Base-by-base conservation (phyloP, 2,888 invertebrate genomes). In the Agrochola macilenta region DNA sequence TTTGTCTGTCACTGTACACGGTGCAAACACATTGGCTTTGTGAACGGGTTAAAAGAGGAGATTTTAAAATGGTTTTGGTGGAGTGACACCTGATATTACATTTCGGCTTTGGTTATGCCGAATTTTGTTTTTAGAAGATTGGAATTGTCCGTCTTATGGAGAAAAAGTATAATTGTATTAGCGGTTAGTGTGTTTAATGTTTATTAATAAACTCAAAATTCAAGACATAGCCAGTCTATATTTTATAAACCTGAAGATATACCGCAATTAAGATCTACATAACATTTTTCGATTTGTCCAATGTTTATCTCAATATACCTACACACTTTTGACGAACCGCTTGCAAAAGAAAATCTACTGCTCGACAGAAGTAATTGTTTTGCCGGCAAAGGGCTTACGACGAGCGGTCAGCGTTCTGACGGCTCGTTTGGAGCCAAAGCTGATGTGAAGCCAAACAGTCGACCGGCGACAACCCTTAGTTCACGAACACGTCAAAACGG, bases 61-160 rank as follows among this genome's bases (percentile, higher is more conserved):
- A 88, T 89, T 91, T 91, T 86, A 87, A 90, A 90, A 90, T 86
- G 87, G 87, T 79, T 78, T 85, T 85, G 78, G 76, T 79, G 83
- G 76, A 76, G 82, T 79, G 75, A 78, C 80, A 79, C 72, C 69
- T 57, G n/a, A 70, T 68, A 73, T 74, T 81, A 49, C 5, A n/a
- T 63, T 74, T 76, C 71, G 75, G 73, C 72, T 66, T 60, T 23
- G n/a, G 35, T 49, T 46, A 60, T 26, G 46, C 46, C 58, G 54
- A 78, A 82, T 64, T 49, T 52, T 46, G 8, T 63, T 72, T 35
- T 17, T 30, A 9, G 2, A 54, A 49, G 1, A 11, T 5, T 14
- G 17, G 5, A 52, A 23, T 17, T 17, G 9, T 20, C 26, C 1
- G n/a, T 52, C 30, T 52, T 5, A 23, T 17, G 11, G 14, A 26